Evolutionary conservation across 1,140 invertebrate species (phyloP).

Genomic region (Cydia pomonella): DNA sequence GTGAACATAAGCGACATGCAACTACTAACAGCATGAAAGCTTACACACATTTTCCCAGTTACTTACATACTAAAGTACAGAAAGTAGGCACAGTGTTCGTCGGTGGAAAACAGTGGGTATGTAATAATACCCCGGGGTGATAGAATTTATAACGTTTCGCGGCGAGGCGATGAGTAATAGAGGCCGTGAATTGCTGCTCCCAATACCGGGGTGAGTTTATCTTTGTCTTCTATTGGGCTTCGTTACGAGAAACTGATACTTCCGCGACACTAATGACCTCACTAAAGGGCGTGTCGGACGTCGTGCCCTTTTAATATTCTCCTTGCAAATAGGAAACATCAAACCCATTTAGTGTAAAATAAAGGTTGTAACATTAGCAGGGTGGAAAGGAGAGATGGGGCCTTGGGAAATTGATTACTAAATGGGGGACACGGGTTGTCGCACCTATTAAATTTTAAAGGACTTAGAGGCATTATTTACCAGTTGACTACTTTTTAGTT

Average conservation of each 20-base stretch:
- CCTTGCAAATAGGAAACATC: background rate
- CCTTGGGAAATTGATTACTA: background rate
- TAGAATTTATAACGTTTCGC: slow-evolving; percentile 25
- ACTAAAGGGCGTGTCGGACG: background rate
- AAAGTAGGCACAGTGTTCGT: background rate
- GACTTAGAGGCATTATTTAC: too few species aligned
- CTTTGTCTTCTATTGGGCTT: slow-evolving; percentile 26
- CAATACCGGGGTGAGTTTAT: slow-evolving; percentile 3
- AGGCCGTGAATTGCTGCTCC: slow-evolving; percentile 8
- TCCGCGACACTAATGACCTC: slow-evolving; percentile 22
- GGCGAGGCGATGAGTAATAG: slow-evolving; percentile 22
- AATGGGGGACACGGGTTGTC: background rate
- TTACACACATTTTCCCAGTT: background rate
- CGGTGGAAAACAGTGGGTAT: background rate
- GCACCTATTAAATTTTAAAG: background rate
- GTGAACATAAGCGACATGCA: background rate
- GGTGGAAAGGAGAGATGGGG: background rate
- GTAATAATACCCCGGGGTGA: slow-evolving; percentile 26
- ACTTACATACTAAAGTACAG: background rate
- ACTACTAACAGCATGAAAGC: background rate
- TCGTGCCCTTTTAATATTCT: background rate
- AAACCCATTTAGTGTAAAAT: background rate
- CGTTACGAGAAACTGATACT: slow-evolving; percentile 27
- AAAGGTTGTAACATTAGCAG: background rate
- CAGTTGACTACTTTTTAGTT: too few species aligned